These are phyloP conservation scores for Diplodus puntazzo DNA, from an alignment of 2,797 vertebrate species.

Conservation along the genomic window DNA sequence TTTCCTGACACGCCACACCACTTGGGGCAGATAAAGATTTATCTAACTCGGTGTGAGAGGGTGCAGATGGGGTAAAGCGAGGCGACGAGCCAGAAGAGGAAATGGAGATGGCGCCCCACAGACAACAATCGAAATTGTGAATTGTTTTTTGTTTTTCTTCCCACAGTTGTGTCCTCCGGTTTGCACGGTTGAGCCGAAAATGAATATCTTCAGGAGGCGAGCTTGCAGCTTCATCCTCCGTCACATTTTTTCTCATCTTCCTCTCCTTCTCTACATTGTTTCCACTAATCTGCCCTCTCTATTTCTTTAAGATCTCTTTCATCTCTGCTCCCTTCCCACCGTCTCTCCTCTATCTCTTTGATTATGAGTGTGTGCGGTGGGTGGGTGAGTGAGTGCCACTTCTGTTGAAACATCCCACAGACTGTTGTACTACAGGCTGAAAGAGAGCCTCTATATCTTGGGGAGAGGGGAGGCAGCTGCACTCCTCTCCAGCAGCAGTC, in stretches of 20 bases:
- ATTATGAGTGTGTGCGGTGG: constrained; percentile 3
- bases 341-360: constrained; percentile 32
- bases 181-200: constrained; percentile 16
- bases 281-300: constrained; percentile 35
- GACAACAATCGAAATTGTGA: constrained; percentile 38
- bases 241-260: constrained; percentile 28
- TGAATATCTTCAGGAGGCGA: constrained; percentile 27
- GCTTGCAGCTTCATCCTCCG: constrained; percentile 30
- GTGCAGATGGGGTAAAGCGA: constrained; percentile 44
- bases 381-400: constrained; percentile 22
- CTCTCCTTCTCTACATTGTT: constrained; percentile 12
- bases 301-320: constrained; percentile 47
- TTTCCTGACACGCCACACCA: constrained; percentile 43
- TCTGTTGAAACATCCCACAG: constrained; percentile 25
- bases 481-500: constrained; percentile 32
- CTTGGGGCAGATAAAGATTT: constrained; percentile 52
- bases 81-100: constrained; percentile 41
- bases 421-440: constrained; percentile 36
- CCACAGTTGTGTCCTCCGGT: constrained; percentile 16
- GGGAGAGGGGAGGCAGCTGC: constrained; percentile 33
- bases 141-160: not conserved
- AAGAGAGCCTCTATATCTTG: constrained; percentile 30
- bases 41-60: constrained; percentile 35
- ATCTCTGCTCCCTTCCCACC: constrained; percentile 39
- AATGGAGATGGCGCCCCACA: constrained; percentile 31